phyloP scores from a whole-genome alignment of 2,113 vertebrate genomes.

The Gobius niger region DNA sequence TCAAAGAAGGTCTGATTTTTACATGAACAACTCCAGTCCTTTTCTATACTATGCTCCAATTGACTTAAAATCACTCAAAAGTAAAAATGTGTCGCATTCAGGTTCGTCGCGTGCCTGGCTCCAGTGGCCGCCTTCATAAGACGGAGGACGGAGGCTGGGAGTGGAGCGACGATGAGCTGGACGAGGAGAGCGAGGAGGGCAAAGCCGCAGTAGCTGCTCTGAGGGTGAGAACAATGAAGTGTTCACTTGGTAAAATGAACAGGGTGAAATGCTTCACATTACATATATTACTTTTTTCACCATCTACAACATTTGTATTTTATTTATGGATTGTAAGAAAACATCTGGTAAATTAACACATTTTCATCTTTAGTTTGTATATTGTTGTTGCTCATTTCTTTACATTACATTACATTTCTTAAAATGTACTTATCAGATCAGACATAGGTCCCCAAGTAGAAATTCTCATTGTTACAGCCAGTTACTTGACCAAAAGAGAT shows the following conservation, averaged over 20 bases:
- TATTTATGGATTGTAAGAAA: no score
- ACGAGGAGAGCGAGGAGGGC: conserved; percentile 77
- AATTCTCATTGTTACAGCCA: no score
- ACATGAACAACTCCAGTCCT: neutral
- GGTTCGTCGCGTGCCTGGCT: conserved; percentile 76
- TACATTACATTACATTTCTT: no score
- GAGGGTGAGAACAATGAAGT: conserved; percentile 47
- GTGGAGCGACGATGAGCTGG: conserved; percentile 78
- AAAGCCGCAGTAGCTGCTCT: conserved; percentile 72
- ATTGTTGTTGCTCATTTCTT: no score
- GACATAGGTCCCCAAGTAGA: no score
- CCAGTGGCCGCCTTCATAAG: conserved; percentile 76
- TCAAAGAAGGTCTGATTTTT: conserved; percentile 70
- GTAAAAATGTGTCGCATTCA: conserved; percentile 13
- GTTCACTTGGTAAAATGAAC: neutral
- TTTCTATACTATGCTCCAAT: neutral
- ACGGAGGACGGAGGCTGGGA: conserved; percentile 78
- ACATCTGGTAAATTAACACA: no score
- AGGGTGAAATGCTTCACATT: no score
- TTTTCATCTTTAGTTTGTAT: no score
- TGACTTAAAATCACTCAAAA: neutral
- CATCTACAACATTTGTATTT: no score
- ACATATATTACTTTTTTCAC: no score
- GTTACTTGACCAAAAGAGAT: no score
- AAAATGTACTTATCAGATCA: no score